Percentiles rank a stretch among this genome's conserved stretches.
These are phyloP conservation scores for Narcine bancroftii DNA, from an alignment of 2,113 vertebrate genomes.

Conservation along the genomic window DNA sequence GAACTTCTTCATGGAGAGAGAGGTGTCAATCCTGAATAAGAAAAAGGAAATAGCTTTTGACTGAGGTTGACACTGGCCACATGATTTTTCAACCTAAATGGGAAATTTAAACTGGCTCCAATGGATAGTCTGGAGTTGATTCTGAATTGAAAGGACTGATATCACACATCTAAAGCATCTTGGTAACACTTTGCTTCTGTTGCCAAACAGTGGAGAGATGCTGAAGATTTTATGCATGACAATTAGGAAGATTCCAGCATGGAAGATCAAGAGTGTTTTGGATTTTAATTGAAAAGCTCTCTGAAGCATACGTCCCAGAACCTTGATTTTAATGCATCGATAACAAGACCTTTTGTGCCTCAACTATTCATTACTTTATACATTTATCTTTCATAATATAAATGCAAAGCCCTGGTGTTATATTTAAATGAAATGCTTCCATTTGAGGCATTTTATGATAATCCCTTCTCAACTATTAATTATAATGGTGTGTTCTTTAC, in stretches of 20 bases:
- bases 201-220: neutral
- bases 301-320: neutral
- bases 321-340: neutral
- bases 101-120: neutral
- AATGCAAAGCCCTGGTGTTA: conserved; percentile 7
- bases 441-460: conserved; percentile 33
- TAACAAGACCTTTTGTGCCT: conserved; percentile 34
- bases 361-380: conserved; percentile 34
- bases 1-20: neutral
- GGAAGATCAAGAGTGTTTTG: neutral
- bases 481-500: conserved; percentile 33
- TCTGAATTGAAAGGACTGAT: conserved; percentile 14
- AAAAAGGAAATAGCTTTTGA: neutral
- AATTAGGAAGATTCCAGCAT: conserved; percentile 14
- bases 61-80: neutral
- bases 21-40: neutral
- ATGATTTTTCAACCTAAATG: neutral
- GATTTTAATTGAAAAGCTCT: conserved; percentile 15
- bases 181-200: neutral
- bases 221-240: conserved; percentile 19
- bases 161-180: neutral
- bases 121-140: conserved; percentile 8
- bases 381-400: conserved; percentile 26
- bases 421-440: neutral
- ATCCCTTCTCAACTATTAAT: conserved; percentile 16